Conservation (phyloP, 2,113 vertebrate species). For the Pungitius pungitius region DNA sequence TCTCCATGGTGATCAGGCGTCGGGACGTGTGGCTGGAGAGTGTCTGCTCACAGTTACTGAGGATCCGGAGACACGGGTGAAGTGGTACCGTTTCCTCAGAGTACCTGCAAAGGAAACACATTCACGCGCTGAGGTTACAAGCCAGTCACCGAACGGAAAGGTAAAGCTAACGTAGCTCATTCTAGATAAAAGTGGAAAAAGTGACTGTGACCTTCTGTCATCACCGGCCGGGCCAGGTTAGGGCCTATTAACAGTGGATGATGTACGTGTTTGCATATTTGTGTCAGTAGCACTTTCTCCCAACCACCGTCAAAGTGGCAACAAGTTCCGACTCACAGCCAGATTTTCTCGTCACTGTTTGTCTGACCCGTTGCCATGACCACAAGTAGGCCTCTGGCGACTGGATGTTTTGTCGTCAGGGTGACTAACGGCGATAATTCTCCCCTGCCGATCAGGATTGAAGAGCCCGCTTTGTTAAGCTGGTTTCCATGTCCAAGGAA, state of each 20-base stretch:
- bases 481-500: neutral
- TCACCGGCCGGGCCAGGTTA: constrained; percentile 51
- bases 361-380: constrained; percentile 63
- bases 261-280: constrained; percentile 69
- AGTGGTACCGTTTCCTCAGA: constrained; percentile 89
- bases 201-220: constrained; percentile 59
- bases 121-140: neutral
- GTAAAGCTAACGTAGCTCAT: constrained; percentile 3
- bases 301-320: constrained; percentile 36
- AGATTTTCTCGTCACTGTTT: constrained; percentile 58
- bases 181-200: constrained; percentile 63
- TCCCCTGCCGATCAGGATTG: constrained; percentile 47
- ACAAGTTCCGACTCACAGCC: constrained; percentile 32
- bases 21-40: constrained; percentile 95
- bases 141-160: neutral
- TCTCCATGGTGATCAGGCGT: constrained; percentile 96
- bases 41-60: constrained; percentile 96
- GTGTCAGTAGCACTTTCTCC: constrained; percentile 63
- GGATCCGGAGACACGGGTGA: constrained; percentile 90
- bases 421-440: constrained; percentile 41
- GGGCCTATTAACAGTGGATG: constrained; percentile 58
- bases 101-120: constrained; percentile 82
- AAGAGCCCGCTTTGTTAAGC: neutral
- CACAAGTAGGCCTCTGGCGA: constrained; percentile 26
- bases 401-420: constrained; percentile 55